Evolutionary conservation across 2,797 vertebrate species (phyloP).

Genomic region (Rousettus madagascariensis): DNA sequence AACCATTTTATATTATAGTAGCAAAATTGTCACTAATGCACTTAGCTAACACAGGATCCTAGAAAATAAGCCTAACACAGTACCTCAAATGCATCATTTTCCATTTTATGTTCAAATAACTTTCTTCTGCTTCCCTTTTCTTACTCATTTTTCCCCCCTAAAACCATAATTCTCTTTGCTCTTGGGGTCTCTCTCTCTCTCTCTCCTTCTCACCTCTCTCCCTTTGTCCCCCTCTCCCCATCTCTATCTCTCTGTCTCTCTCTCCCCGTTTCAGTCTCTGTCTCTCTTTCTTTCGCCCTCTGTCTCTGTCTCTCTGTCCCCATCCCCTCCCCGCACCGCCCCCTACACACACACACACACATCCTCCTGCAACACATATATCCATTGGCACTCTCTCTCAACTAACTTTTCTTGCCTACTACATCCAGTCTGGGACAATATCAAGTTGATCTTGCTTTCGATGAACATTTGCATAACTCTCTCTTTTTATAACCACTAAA

Average conservation of each 20-base stretch:
- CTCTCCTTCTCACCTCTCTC: not conserved
- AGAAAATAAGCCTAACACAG: not conserved
- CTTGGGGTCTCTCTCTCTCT: not conserved
- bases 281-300: too few species aligned
- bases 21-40: not conserved
- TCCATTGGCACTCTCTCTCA: too few species aligned
- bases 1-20: not conserved
- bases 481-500: not conserved
- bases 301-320: not conserved
- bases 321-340: too few species aligned
- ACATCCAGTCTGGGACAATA: not conserved
- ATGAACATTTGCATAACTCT: not conserved
- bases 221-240: too few species aligned
- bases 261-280: too few species aligned
- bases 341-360: too few species aligned
- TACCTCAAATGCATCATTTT: not conserved
- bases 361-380: not conserved
- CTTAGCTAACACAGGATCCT: not conserved
- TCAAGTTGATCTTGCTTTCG: not conserved
- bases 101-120: not conserved
- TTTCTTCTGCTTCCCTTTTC: not conserved
- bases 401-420: not conserved
- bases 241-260: too few species aligned
- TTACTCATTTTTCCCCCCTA: not conserved
- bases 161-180: not conserved